Conservation (phyloP, 2,113 vertebrate genomes). For the Blennius ocellaris region DNA sequence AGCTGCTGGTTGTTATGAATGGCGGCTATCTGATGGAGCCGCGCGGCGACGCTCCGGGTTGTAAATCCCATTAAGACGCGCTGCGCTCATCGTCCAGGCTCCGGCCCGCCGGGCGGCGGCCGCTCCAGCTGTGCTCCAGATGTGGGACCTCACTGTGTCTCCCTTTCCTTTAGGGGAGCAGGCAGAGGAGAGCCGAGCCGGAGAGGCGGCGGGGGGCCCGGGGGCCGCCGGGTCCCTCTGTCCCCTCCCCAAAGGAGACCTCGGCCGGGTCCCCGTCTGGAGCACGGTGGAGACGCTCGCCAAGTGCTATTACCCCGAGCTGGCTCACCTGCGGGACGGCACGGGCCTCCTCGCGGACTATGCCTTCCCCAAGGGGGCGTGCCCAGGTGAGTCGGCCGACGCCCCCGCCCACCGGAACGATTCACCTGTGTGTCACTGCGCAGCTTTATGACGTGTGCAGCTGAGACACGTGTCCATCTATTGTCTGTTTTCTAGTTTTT, state of each 20-base stretch:
- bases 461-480: too few relatives aligned
- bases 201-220: conserved; percentile 75
- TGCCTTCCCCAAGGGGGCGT: conserved; percentile 80
- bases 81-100: conserved; percentile 61
- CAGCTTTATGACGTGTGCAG: too few relatives aligned
- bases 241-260: conserved; percentile 79
- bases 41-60: conserved; percentile 23
- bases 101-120: conserved; percentile 35
- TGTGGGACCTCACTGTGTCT: conserved; percentile 79
- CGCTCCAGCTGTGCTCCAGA: conserved; percentile 73
- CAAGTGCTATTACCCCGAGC: conserved; percentile 84
- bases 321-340: conserved; percentile 81
- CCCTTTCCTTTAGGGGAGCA: conserved; percentile 84
- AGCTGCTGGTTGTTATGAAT: conserved; percentile 32
- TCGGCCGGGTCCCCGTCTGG: conserved; percentile 82
- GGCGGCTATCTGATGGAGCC: conserved; percentile 50
- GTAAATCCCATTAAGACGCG: conserved; percentile 63
- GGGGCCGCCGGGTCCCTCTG: conserved; percentile 76
- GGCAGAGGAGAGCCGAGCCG: conserved; percentile 80
- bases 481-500: too few relatives aligned
- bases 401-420: neutral
- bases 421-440: too few relatives aligned
- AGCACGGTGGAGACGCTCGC: conserved; percentile 84
- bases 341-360: conserved; percentile 81
- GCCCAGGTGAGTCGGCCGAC: conserved; percentile 80